Conservation (phyloP, 1,140 invertebrate species). For the Brachionus asplanchnoidis region DNA sequence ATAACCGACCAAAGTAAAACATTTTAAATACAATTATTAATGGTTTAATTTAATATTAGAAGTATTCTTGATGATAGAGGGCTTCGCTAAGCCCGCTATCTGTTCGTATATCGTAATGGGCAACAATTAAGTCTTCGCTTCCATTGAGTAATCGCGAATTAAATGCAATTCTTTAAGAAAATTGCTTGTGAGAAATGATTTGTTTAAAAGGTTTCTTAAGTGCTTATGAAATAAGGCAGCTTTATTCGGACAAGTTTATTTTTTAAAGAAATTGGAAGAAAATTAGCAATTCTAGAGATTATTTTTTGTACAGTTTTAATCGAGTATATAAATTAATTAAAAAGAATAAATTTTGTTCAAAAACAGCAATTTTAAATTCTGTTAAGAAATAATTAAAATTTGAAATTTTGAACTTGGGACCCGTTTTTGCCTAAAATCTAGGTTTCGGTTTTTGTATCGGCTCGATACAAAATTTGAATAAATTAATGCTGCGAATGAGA, state of each 20-base stretch:
- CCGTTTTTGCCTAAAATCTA: neutral
- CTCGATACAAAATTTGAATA: conserved; percentile 8
- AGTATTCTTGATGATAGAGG: neutral
- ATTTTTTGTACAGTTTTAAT: neutral
- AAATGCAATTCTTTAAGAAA: neutral
- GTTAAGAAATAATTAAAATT: conserved; percentile 19
- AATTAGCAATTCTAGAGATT: neutral
- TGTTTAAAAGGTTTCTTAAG: neutral
- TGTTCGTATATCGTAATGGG: neutral
- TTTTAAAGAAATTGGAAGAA: neutral
- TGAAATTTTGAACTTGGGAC: conserved; percentile 22
- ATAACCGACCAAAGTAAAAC: neutral
- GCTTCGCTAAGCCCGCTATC: neutral
- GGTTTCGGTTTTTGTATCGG: neutral
- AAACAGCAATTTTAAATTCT: conserved; percentile 20
- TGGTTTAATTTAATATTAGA: neutral
- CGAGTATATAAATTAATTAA: conserved; percentile 5
- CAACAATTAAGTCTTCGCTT: neutral
- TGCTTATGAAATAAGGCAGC: neutral
- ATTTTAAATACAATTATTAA: neutral
- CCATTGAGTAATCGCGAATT: neutral
- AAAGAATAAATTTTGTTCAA: neutral
- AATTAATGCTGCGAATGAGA: neutral
- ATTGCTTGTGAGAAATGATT: neutral
- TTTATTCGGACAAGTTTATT: neutral